Percentiles rank a stretch among this genome's conserved stretches.
phyloP scores from a whole-genome alignment of 2,888 invertebrate species.

The Gymnoscelis rufifasciata region DNA sequence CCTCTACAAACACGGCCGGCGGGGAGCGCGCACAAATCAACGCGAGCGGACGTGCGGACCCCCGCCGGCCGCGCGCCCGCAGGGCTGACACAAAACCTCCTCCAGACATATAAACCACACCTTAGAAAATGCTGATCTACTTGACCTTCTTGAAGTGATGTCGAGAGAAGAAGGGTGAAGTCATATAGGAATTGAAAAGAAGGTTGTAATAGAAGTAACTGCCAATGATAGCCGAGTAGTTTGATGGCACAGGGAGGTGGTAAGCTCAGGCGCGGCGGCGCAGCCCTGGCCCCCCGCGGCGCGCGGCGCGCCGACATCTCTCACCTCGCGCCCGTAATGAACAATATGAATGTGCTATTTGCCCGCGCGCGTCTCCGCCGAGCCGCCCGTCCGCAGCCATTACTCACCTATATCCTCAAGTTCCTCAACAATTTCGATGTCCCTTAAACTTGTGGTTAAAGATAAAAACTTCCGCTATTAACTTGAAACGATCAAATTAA shows the following conservation, averaged over 20 bases:
- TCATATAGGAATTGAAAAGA: too few species aligned
- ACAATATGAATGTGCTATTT: constrained; percentile 74
- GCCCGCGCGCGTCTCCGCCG: constrained; percentile 32
- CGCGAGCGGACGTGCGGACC: constrained; percentile 57
- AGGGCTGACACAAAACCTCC: constrained; percentile 46
- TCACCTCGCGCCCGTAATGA: constrained; percentile 72
- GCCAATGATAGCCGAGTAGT: too few species aligned
- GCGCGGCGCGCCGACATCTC: constrained; percentile 69
- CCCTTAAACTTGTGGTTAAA: not conserved
- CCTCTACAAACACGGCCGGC: constrained; percentile 69
- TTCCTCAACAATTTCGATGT: not conserved
- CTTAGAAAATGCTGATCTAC: too few species aligned
- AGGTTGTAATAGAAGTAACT: too few species aligned
- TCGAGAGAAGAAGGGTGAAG: too few species aligned
- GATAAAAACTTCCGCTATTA: constrained; percentile 37
- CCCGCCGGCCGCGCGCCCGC: constrained; percentile 51
- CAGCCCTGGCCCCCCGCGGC: constrained; percentile 64
- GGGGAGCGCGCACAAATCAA: constrained; percentile 75
- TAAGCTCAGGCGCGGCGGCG: too few species aligned
- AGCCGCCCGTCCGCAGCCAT: constrained; percentile 2
- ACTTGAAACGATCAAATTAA: constrained; percentile 37
- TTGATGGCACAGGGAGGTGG: too few species aligned
- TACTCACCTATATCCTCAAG: too few species aligned
- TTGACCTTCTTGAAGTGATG: too few species aligned
- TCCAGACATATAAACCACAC: not conserved